Conservation (phyloP, 2,888 invertebrate species). For the Calliscelio sp. region DNA sequence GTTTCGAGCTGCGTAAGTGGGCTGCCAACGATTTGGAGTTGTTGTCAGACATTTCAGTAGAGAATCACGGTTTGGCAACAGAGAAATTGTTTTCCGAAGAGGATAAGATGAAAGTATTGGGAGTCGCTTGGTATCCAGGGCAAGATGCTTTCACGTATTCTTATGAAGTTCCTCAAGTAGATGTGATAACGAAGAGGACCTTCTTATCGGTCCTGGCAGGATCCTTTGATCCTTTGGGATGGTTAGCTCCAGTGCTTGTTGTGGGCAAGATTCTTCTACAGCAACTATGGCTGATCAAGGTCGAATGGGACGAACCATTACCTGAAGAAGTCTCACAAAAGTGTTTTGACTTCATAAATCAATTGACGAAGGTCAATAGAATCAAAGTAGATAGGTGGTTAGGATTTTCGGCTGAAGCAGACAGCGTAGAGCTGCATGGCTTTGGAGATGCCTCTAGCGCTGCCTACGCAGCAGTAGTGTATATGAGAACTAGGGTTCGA, state of each 20-base stretch:
- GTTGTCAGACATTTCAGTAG: background rate
- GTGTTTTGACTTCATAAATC: too few relatives aligned
- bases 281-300: background rate
- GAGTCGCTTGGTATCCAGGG: background rate
- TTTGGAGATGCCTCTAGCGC: too few relatives aligned
- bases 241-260: background rate
- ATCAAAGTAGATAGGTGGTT: too few relatives aligned
- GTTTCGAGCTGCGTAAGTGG: background rate
- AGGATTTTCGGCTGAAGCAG: too few relatives aligned
- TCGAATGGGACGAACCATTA: slow-evolving; percentile 20
- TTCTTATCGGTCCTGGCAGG: slow-evolving; percentile 1
- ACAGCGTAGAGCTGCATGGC: too few relatives aligned
- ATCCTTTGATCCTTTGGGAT: slow-evolving; percentile 3
- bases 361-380: too few relatives aligned
- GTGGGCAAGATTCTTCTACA: slow-evolving; percentile 14
- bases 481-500: too few relatives aligned
- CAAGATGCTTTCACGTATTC: slow-evolving; percentile 4
- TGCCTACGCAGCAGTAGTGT: too few relatives aligned
- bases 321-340: too few relatives aligned
- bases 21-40: background rate
- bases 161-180: background rate
- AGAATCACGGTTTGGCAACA: background rate
- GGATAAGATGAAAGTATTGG: slow-evolving; percentile 2
- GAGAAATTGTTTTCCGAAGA: background rate
- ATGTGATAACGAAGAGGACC: background rate